Conservation (phyloP, 2,113 vertebrate genomes). For the Corynorhinus townsendii region DNA sequence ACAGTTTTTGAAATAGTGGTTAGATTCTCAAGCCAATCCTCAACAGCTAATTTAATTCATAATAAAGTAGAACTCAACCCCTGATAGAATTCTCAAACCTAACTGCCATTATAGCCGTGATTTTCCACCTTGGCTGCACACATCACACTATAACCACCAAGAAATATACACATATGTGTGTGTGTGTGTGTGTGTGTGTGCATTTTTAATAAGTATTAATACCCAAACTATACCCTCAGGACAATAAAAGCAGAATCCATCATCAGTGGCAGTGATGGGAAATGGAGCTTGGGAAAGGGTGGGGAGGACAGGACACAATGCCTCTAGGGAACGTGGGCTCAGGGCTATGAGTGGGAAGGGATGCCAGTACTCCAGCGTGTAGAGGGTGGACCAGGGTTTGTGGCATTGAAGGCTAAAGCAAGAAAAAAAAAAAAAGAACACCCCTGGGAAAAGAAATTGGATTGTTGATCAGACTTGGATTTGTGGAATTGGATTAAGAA, state of each 20-base stretch:
- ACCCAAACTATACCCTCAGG: not conserved
- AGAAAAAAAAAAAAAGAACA: not conserved
- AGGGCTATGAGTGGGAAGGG: not conserved
- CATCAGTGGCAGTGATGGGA: not conserved
- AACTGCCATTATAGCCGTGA: not conserved
- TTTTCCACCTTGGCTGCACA: not conserved
- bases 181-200: no score
- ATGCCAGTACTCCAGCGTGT: not conserved
- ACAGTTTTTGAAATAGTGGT: not conserved
- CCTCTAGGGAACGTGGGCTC: not conserved
- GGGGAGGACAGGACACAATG: not conserved
- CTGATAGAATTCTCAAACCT: constrained; percentile 36
- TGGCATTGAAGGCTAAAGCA: not conserved
- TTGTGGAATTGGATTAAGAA: not conserved
- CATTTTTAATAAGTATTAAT: not conserved
- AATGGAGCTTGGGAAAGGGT: not conserved
- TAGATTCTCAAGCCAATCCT: not conserved
- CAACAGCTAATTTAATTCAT: constrained; percentile 36
- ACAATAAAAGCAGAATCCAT: not conserved
- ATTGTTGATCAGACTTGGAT: not conserved
- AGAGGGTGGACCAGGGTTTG: not conserved
- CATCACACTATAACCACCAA: not conserved
- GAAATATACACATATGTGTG: not conserved
- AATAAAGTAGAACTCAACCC: constrained; percentile 10
- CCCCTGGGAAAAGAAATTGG: not conserved